These are phyloP conservation scores for Cossypha heuglini DNA, from an alignment of 2,797 vertebrate genomes.

Conservation along the genomic window DNA sequence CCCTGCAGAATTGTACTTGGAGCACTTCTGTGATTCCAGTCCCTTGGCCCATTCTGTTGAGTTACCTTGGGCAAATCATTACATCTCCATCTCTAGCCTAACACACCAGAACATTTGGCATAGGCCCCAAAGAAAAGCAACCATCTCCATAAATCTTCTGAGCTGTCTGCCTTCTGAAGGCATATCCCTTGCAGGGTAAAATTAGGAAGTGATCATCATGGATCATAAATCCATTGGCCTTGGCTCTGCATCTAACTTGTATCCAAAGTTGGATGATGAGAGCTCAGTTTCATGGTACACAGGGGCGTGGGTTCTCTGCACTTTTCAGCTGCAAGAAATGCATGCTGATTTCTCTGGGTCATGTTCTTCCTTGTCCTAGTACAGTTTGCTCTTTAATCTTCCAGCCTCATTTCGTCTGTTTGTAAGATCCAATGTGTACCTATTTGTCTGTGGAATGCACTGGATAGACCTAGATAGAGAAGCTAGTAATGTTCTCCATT, in stretches of 20 bases:
- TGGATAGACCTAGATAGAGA: slow-evolving; percentile 20
- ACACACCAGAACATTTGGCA: background rate
- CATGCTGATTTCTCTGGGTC: background rate
- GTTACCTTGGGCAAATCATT: background rate
- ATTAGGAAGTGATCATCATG: background rate
- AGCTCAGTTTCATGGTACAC: background rate
- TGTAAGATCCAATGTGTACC: background rate
- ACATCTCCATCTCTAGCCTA: background rate
- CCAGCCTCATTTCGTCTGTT: background rate
- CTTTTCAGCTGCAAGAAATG: background rate
- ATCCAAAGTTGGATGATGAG: background rate
- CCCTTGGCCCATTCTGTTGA: background rate
- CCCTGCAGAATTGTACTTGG: background rate
- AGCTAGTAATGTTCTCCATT: background rate
- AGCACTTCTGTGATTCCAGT: background rate
- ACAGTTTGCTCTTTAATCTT: background rate
- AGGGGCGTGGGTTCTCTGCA: background rate
- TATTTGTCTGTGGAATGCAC: background rate
- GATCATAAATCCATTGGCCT: background rate
- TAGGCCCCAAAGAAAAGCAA: background rate
- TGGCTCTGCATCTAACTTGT: background rate
- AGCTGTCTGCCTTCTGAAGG: background rate
- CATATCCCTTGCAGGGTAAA: background rate
- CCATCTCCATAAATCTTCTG: background rate
- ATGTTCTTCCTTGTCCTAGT: background rate